These are phyloP conservation scores for Rhinolophus ferrumequinum DNA, from an alignment of 2,113 vertebrate species.

Conservation along the genomic window DNA sequence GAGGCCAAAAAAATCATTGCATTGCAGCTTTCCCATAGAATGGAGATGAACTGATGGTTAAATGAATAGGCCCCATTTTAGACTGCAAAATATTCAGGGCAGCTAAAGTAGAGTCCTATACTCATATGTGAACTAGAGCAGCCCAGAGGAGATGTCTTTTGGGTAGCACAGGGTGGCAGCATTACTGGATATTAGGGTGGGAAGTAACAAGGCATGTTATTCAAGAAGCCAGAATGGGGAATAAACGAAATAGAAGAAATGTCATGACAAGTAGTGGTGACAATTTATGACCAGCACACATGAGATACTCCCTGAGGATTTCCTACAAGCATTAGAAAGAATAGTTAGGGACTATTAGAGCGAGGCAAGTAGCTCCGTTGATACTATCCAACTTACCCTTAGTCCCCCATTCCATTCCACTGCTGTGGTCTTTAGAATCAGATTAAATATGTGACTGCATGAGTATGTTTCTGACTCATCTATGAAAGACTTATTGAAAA, in stretches of 20 bases:
- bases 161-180: no score
- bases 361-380: neutral
- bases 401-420: neutral
- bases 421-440: neutral
- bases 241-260: neutral
- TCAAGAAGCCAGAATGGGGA: neutral
- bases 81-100: neutral
- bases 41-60: neutral
- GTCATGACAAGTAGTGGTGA: rapidly evolving
- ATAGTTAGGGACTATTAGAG: neutral
- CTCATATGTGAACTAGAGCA: neutral
- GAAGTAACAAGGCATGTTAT: rapidly evolving
- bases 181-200: neutral
- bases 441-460: neutral
- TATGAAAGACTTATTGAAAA: neutral
- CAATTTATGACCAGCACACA: no score
- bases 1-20: neutral
- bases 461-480: neutral
- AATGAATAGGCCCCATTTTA: neutral
- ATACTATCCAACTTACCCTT: neutral
- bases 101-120: neutral
- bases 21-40: neutral
- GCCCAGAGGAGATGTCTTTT: neutral
- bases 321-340: neutral
- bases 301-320: no score